Evolutionary conservation across 2,888 invertebrate species (phyloP).

Genomic region (Drosophila kambysellisi): DNA sequence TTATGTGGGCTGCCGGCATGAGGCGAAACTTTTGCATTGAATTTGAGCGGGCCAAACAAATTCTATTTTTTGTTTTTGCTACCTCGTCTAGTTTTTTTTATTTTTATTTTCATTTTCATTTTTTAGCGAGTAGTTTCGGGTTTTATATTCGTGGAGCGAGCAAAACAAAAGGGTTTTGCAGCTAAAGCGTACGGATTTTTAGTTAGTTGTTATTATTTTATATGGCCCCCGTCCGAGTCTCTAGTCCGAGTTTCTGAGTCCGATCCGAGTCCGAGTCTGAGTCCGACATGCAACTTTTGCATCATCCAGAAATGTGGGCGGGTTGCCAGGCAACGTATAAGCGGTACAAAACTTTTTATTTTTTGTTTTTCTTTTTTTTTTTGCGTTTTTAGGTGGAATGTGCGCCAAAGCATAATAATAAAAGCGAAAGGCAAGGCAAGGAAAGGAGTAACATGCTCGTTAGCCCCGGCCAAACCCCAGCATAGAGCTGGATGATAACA

Average conservation of each 20-base stretch:
- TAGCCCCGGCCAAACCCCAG: constrained; percentile 58
- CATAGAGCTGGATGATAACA: constrained; percentile 48
- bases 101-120: constrained; percentile 13
- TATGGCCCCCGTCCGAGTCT: constrained; percentile 59
- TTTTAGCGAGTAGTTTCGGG: constrained; percentile 59
- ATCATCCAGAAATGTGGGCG: constrained; percentile 36
- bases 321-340: constrained; percentile 66
- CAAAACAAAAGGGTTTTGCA: constrained; percentile 81
- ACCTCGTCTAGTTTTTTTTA: background rate
- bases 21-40: constrained; percentile 79
- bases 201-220: constrained; percentile 80
- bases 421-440: constrained; percentile 79
- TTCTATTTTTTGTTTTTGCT: constrained; percentile 44
- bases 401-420: constrained; percentile 81
- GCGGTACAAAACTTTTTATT: constrained; percentile 61
- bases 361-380: constrained; percentile 8
- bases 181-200: constrained; percentile 80
- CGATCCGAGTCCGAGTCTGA: constrained; percentile 29
- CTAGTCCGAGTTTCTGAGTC: constrained; percentile 18
- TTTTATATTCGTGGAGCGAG: constrained; percentile 37
- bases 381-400: constrained; percentile 63
- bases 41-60: constrained; percentile 80
- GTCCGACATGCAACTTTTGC: constrained; percentile 75
- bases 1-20: constrained; percentile 73
- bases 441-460: constrained; percentile 81